Percentiles rank a stretch among this genome's conserved stretches.
phyloP scores from a whole-genome alignment of 1,140 invertebrate species.

The Halesus radiatus region DNA sequence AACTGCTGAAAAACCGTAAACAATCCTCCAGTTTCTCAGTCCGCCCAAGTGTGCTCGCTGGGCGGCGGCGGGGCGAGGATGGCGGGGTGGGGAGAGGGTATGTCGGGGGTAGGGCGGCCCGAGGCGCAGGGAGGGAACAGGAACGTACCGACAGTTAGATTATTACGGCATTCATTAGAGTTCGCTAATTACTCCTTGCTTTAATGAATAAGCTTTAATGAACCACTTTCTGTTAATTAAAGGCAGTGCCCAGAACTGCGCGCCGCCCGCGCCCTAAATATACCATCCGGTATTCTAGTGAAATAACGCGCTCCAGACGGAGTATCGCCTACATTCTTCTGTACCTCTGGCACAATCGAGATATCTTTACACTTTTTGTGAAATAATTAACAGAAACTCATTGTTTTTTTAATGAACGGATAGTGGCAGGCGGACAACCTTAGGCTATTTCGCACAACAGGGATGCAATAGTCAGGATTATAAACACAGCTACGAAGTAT shows the following conservation, averaged over 20 bases:
- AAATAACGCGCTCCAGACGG: slow-evolving; percentile 26
- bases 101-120: not conserved
- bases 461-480: too few species aligned
- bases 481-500: too few species aligned
- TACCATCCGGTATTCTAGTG: slow-evolving; percentile 39
- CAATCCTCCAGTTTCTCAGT: slow-evolving; percentile 7
- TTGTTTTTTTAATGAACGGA: too few species aligned
- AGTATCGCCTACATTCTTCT: slow-evolving; percentile 15
- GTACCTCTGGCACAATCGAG: slow-evolving; percentile 5
- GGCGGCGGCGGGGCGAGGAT: not conserved
- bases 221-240: slow-evolving; percentile 90
- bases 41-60: not conserved
- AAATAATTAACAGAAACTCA: too few species aligned
- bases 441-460: too few species aligned
- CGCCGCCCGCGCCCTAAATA: slow-evolving; percentile 55
- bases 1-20: slow-evolving; percentile 26
- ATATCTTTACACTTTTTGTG: not conserved
- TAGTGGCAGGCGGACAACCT: too few species aligned
- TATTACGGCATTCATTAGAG: slow-evolving; percentile 81
- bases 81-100: not conserved
- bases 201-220: slow-evolving; percentile 90
- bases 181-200: slow-evolving; percentile 88
- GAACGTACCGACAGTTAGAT: slow-evolving; percentile 70
- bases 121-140: slow-evolving; percentile 37
- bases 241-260: slow-evolving; percentile 72